These are phyloP conservation scores for Listronotus oregonensis DNA, from an alignment of 1,140 invertebrate species.

Conservation along the genomic window DNA sequence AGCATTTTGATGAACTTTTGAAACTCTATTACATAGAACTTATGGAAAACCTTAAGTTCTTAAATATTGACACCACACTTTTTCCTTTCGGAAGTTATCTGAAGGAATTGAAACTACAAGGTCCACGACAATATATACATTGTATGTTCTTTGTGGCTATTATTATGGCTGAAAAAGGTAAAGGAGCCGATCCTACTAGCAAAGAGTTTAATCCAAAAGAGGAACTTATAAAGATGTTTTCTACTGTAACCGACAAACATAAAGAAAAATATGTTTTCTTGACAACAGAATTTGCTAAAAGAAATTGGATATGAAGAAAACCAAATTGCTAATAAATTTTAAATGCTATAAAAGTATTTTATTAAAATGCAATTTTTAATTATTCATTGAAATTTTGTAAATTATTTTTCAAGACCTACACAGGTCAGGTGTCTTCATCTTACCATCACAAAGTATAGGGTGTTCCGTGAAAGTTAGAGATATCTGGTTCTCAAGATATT, in stretches of 20 bases:
- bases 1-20: slow-evolving; percentile 56
- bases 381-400: too few relatives aligned
- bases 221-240: slow-evolving; percentile 3
- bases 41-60: slow-evolving; percentile 37
- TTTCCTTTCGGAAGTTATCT: slow-evolving; percentile 30
- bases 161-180: slow-evolving; percentile 10
- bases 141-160: slow-evolving; percentile 14
- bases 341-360: too few relatives aligned
- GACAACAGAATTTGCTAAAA: slow-evolving; percentile 2
- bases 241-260: slow-evolving; percentile 2
- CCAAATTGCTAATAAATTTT: too few relatives aligned
- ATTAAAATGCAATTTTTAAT: too few relatives aligned
- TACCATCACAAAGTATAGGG: too few relatives aligned
- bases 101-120: slow-evolving; percentile 19
- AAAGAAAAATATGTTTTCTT: slow-evolving; percentile 19
- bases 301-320: slow-evolving; percentile 12
- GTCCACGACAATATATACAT: background rate
- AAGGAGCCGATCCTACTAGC: slow-evolving; percentile 3
- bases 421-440: too few relatives aligned
- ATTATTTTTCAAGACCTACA: too few relatives aligned
- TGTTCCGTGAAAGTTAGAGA: too few relatives aligned
- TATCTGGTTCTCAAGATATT: too few relatives aligned
- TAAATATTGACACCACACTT: slow-evolving; percentile 18
- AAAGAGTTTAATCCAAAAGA: slow-evolving; percentile 1
- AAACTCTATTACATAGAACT: slow-evolving; percentile 59